Conservation (phyloP, 2,797 vertebrate genomes). For the Martes flavigula region DNA sequence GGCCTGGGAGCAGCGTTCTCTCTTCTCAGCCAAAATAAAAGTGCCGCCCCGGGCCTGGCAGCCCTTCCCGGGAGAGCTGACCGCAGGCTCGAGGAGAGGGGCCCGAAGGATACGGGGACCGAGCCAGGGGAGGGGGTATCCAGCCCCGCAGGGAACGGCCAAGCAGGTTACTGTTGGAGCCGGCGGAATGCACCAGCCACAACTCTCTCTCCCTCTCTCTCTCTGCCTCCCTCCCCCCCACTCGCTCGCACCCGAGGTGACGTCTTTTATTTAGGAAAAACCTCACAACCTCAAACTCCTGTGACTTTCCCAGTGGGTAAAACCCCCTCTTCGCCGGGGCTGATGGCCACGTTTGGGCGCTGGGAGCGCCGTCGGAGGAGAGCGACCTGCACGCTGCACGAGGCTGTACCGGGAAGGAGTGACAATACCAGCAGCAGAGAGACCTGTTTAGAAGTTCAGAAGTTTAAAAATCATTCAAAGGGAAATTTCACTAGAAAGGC, state of each 20-base stretch:
- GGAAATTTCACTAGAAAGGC: constrained; percentile 43
- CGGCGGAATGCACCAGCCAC: background rate
- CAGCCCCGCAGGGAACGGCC: background rate
- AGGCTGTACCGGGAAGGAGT: background rate
- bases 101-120: background rate
- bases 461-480: constrained; percentile 44
- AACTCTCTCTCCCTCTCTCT: no score
- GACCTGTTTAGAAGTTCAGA: background rate
- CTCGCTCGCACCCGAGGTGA: background rate
- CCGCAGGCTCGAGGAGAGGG: background rate
- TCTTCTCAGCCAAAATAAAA: constrained; percentile 88
- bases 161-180: background rate
- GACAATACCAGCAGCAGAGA: background rate
- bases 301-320: background rate
- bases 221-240: no score
- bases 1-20: constrained; percentile 85
- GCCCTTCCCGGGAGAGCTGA: constrained; percentile 30
- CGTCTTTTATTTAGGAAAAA: background rate
- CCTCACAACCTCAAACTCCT: background rate
- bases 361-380: background rate
- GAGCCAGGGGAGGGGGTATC: background rate
- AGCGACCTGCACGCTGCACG: background rate
- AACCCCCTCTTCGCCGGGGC: background rate
- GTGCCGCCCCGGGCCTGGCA: constrained; percentile 72
- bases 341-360: background rate